phyloP scores from a whole-genome alignment of 1,140 invertebrate genomes.

The Halictus rubicundus region DNA sequence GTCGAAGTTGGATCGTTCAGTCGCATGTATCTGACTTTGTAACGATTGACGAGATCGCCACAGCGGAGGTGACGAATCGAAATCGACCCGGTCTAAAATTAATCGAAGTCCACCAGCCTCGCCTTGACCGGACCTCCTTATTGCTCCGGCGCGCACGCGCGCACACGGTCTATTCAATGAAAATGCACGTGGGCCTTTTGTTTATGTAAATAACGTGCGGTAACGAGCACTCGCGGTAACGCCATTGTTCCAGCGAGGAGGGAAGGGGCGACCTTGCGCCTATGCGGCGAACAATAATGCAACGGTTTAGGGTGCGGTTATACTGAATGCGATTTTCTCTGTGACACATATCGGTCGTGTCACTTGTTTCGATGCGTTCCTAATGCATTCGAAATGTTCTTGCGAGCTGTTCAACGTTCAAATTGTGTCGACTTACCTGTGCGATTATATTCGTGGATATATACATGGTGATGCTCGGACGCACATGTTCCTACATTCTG shows the following conservation, averaged over 20 bases:
- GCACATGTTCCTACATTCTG: no score
- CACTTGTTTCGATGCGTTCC: no score
- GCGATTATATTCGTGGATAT: no score
- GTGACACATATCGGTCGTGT: no score
- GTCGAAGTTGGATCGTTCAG: no score
- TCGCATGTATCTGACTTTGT: no score
- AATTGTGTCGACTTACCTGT: no score
- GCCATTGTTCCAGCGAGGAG: not conserved
- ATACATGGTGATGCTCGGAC: no score
- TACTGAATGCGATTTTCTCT: no score
- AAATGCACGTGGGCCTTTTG: constrained; percentile 4
- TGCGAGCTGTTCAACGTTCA: no score
- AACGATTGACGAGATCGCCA: no score
- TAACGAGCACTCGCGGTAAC: not conserved
- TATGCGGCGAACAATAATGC: constrained; percentile 24
- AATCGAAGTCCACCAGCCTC: constrained; percentile 34
- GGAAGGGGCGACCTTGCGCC: not conserved
- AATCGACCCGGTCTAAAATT: constrained; percentile 29
- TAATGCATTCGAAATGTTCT: no score
- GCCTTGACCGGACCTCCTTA: constrained; percentile 40
- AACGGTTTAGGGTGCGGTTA: constrained; percentile 37
- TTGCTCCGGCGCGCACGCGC: not conserved
- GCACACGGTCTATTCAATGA: not conserved
- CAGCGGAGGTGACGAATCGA: not conserved
- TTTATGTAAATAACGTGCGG: not conserved